phyloP scores from a whole-genome alignment of 2,797 vertebrate genomes.

The Chelon labrosus region DNA sequence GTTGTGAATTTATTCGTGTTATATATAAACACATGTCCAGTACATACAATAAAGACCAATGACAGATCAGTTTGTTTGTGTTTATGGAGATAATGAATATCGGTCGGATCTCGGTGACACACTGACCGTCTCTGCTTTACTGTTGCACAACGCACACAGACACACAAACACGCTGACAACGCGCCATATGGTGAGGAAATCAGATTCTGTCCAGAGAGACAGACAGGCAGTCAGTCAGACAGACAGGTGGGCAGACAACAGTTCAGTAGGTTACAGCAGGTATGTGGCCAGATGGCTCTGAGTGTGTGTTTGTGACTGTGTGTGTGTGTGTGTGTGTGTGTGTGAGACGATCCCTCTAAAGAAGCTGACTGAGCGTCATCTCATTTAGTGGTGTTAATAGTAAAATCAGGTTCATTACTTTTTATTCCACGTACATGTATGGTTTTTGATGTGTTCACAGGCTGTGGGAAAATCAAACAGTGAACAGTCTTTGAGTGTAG shows the following conservation, averaged over 20 bases:
- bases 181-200: slow-evolving; percentile 78
- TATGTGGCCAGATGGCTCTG: slow-evolving; percentile 67
- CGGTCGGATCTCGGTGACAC: slow-evolving; percentile 43
- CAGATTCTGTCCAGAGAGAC: slow-evolving; percentile 71
- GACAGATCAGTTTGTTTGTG: no score
- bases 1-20: no score
- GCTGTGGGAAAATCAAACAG: slow-evolving; percentile 3
- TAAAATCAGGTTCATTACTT: slow-evolving; percentile 18
- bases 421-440: not conserved
- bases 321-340: slow-evolving; percentile 28
- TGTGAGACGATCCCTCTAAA: not conserved
- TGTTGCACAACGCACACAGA: slow-evolving; percentile 41
- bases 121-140: slow-evolving; percentile 53
- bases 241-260: slow-evolving; percentile 59
- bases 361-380: slow-evolving; percentile 29
- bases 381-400: slow-evolving; percentile 11
- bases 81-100: no score
- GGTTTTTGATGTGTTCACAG: slow-evolving; percentile 3
- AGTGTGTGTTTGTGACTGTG: slow-evolving; percentile 31
- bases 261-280: slow-evolving; percentile 75
- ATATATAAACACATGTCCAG: no score
- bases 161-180: slow-evolving; percentile 43
- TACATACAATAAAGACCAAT: no score
- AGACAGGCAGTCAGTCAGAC: slow-evolving; percentile 63
- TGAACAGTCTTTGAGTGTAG: not conserved